A percentile compares a stretch with the other conserved stretches of the same genome.
Evolutionary conservation across 1,140 invertebrate genomes (phyloP).

Genomic region (Neuroterus valhalla): DNA sequence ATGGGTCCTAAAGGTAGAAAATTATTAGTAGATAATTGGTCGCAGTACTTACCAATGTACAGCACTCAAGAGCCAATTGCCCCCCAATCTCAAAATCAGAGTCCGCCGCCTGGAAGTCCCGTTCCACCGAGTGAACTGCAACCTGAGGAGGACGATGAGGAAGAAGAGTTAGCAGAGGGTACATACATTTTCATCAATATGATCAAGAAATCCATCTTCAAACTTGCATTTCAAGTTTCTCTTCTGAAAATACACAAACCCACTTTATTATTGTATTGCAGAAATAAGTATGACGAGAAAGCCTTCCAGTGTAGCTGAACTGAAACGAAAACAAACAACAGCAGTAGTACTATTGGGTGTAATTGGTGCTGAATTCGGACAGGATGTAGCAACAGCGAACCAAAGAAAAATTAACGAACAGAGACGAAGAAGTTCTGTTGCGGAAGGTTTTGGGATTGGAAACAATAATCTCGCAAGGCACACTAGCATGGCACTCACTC

Average conservation of each 20-base stretch:
- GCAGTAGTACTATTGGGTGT: constrained; percentile 97
- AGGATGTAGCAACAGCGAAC: constrained; percentile 86
- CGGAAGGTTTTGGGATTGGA: constrained; percentile 93
- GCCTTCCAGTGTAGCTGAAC: constrained; percentile 89
- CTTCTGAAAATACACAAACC: constrained; percentile 1
- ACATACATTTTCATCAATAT: neutral
- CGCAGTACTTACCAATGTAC: constrained; percentile 93
- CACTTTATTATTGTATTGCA: constrained; percentile 48
- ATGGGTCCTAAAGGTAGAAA: constrained; percentile 95
- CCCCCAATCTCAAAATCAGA: constrained; percentile 68
- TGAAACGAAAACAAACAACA: constrained; percentile 96
- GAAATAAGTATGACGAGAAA: constrained; percentile 80
- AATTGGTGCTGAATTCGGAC: constrained; percentile 98
- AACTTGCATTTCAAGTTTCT: no score
- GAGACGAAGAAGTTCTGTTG: constrained; percentile 86
- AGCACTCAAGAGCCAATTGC: constrained; percentile 78
- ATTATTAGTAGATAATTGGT: constrained; percentile 94
- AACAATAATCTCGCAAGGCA: constrained; percentile 93
- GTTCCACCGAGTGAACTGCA: constrained; percentile 43
- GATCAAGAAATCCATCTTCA: no score
- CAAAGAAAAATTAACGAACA: constrained; percentile 78
- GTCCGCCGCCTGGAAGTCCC: constrained; percentile 68
- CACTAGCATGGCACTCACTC: constrained; percentile 95
- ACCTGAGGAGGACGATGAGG: constrained; percentile 88
- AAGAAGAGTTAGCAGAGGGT: constrained; percentile 82